Conservation (phyloP, 2,888 invertebrate genomes). For the Athripsodes cinereus region DNA sequence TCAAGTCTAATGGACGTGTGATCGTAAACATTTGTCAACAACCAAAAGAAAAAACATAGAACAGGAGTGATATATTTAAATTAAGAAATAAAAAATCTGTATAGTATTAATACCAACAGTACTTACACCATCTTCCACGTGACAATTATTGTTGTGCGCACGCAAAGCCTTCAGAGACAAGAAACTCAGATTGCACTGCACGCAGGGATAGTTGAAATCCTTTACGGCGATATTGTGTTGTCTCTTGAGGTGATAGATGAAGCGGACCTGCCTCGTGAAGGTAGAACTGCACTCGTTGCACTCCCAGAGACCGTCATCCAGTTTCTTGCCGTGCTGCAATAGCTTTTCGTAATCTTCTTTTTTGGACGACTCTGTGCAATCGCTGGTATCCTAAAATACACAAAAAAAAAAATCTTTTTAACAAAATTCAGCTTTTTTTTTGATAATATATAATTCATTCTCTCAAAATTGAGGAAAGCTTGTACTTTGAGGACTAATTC, state of each 20-base stretch:
- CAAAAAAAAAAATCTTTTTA: background rate
- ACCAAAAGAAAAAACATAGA: no score
- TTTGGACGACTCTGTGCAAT: background rate
- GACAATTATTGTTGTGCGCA: background rate
- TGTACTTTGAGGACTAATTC: no score
- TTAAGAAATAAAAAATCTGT: no score
- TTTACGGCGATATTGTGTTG: background rate
- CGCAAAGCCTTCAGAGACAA: background rate
- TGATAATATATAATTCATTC: no score
- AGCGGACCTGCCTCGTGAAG: background rate
- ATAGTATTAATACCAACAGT: no score
- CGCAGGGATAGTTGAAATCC: background rate
- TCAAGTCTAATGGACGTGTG: no score
- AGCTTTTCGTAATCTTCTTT: background rate
- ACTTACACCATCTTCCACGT: background rate
- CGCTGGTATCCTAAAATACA: background rate
- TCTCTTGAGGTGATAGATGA: background rate
- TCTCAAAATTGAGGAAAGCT: no score
- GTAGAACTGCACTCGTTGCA: background rate
- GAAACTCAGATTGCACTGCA: background rate
- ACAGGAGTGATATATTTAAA: no score
- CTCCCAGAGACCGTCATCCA: background rate
- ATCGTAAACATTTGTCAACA: no score
- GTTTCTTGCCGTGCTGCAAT: background rate
- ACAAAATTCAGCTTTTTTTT: no score